phyloP scores from a whole-genome alignment of 92 coral and sea anemone species.

The Plumapathes pennacea region DNA sequence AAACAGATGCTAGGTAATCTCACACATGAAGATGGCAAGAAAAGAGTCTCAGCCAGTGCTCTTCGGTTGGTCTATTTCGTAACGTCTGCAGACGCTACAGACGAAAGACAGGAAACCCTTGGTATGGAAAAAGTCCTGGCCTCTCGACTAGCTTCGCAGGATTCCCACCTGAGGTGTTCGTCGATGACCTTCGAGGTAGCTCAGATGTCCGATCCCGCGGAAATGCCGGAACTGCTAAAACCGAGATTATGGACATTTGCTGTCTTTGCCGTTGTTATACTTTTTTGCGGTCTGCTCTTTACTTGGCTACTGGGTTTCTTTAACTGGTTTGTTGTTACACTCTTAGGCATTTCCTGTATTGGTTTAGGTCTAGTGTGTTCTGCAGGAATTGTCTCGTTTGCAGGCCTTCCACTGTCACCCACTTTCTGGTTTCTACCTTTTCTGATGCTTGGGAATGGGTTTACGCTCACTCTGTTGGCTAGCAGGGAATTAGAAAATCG shows the following conservation, averaged over 20 bases:
- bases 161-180: background rate
- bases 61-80: background rate
- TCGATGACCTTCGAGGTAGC: background rate
- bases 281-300: background rate
- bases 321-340: background rate
- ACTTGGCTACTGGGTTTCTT: background rate
- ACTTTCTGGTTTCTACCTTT: conserved; percentile 43
- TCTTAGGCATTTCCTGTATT: background rate
- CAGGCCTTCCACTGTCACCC: conserved; percentile 11
- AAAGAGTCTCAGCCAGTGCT: background rate
- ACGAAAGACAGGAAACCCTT: background rate
- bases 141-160: background rate
- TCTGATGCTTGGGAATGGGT: conserved; percentile 22
- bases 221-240: background rate
- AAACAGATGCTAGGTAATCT: background rate
- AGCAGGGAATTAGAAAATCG: conserved; percentile 24
- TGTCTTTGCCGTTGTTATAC: background rate
- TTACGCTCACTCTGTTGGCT: no score
- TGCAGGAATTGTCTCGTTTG: conserved; percentile 5
- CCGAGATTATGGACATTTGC: background rate
- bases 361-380: background rate
- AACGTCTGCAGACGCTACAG: background rate
- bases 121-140: background rate
- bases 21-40: background rate
- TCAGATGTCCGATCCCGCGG: background rate